Evolutionary conservation across 2,888 invertebrate species (phyloP).

Genomic region (Nomada flava): DNA sequence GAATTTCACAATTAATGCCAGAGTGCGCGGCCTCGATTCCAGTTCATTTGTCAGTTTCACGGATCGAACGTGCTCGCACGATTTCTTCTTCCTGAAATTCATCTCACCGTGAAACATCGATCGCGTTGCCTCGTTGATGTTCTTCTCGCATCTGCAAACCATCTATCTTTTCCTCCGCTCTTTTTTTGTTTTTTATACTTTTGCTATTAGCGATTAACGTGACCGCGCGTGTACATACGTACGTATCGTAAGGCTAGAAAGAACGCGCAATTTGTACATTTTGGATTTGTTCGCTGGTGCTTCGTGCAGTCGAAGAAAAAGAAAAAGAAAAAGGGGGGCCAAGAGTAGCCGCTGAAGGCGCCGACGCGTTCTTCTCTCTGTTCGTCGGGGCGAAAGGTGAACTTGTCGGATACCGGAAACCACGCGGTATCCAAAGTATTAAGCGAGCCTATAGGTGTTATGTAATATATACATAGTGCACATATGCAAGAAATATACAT

Average conservation of each 20-base stretch:
- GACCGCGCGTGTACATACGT: conserved; percentile 56
- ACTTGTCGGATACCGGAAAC: conserved; percentile 38
- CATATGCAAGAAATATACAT: conserved; percentile 63
- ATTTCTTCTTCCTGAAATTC: conserved; percentile 25
- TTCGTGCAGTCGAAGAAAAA: conserved; percentile 14
- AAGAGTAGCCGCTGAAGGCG: neutral
- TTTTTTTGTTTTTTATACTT: conserved; percentile 55
- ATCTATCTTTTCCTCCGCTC: conserved; percentile 22
- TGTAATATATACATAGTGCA: conserved; percentile 71
- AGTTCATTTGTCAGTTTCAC: neutral
- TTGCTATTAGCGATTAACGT: conserved; percentile 58
- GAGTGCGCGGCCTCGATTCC: conserved; percentile 5
- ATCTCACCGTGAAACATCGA: conserved; percentile 11
- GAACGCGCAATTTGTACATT: conserved; percentile 18
- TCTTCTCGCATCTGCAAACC: neutral
- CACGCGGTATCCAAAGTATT: conserved; percentile 68
- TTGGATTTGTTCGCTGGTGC: conserved; percentile 27
- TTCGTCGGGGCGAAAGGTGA: conserved; percentile 13
- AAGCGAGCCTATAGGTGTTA: conserved; percentile 74
- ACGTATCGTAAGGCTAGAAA: conserved; percentile 28
- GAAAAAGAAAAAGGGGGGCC: neutral
- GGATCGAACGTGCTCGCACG: conserved; percentile 4
- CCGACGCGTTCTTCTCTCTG: conserved; percentile 1
- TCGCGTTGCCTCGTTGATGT: neutral
- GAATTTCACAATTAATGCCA: neutral